phyloP scores from a whole-genome alignment of 2,888 invertebrate species.

The Thelaira solivaga region DNA sequence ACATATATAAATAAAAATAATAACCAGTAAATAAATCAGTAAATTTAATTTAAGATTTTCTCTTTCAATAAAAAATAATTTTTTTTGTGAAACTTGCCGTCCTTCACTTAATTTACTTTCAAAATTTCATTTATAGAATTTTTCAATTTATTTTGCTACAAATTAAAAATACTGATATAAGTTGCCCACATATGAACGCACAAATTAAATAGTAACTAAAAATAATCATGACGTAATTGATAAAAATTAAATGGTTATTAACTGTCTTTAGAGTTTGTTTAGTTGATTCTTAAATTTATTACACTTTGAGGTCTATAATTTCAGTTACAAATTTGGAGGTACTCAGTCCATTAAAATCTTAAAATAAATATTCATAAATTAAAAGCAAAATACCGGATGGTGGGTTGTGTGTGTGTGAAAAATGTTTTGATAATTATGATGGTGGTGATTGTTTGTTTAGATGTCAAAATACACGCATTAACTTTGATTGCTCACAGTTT shows the following conservation, averaged over 20 bases:
- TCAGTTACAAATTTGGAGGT: background rate
- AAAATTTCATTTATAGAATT: too few species aligned
- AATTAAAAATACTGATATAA: too few species aligned
- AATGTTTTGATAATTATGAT: background rate
- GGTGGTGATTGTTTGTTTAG: background rate
- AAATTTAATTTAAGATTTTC: too few species aligned
- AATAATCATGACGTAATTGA: conserved; percentile 51
- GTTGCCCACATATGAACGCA: too few species aligned
- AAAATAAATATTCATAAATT: conserved; percentile 3
- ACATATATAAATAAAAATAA: too few species aligned
- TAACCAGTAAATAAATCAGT: too few species aligned
- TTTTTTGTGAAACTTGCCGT: too few species aligned
- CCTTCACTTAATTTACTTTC: too few species aligned
- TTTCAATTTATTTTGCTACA: too few species aligned
- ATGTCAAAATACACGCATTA: background rate
- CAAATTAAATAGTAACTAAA: conserved; percentile 15
- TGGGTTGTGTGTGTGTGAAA: background rate
- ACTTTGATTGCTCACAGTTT: conserved; percentile 11
- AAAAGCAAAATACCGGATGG: background rate
- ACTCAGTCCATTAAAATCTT: background rate
- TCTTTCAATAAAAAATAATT: too few species aligned
- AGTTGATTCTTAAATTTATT: conserved; percentile 1
- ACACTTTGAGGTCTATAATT: conserved; percentile 1
- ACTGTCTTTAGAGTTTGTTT: conserved; percentile 31
- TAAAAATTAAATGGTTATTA: conserved; percentile 53